Evolutionary conservation across 2,888 invertebrate species (phyloP).

Genomic region (Lordiphosa andalusiaca): DNA sequence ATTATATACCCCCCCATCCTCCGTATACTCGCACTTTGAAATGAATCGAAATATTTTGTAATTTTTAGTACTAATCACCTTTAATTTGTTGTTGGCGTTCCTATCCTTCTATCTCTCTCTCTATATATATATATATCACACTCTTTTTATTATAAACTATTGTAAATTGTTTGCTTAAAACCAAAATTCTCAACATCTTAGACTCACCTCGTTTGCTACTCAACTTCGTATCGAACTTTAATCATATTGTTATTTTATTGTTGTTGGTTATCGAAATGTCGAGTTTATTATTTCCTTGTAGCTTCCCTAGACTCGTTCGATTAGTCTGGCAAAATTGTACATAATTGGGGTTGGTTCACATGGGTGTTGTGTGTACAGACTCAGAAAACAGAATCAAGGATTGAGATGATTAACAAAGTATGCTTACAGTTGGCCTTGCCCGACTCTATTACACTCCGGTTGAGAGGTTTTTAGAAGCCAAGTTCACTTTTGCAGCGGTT

Average conservation of each 20-base stretch:
- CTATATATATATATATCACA: no score
- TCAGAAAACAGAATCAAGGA: no score
- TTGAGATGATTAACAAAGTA: no score
- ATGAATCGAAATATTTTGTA: conserved; percentile 33
- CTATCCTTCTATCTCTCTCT: conserved; percentile 5
- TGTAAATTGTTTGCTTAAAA: conserved; percentile 58
- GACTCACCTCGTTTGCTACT: conserved; percentile 33
- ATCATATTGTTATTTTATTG: conserved; percentile 29
- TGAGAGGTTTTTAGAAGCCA: no score
- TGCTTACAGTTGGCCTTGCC: no score
- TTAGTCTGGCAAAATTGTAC: background rate
- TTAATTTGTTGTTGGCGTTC: conserved; percentile 50
- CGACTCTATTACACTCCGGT: no score
- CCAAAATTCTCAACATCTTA: conserved; percentile 16
- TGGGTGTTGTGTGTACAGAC: no score
- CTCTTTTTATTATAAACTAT: conserved; percentile 17
- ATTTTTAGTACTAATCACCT: conserved; percentile 36
- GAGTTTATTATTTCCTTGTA: conserved; percentile 25
- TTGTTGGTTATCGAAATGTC: conserved; percentile 30
- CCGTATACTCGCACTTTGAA: conserved; percentile 46
- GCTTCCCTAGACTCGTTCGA: conserved; percentile 17
- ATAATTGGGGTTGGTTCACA: background rate
- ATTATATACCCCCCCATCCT: conserved; percentile 22
- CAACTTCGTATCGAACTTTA: conserved; percentile 14
- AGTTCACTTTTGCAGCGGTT: no score